Evolutionary conservation across 2,113 vertebrate genomes (phyloP).

Genomic region (Calidris pugnax): DNA sequence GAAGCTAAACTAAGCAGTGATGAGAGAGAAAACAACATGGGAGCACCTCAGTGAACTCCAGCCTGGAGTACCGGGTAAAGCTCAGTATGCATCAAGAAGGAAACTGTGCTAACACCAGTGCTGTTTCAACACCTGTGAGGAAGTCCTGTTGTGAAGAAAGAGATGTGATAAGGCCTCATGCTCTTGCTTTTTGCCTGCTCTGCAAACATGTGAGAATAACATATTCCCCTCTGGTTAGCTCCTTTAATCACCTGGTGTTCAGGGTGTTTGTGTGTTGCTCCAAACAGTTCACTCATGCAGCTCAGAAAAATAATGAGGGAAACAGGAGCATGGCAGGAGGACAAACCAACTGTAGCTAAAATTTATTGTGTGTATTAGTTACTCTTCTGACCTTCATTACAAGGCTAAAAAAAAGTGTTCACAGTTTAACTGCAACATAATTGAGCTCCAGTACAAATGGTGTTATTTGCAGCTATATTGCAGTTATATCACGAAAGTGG

Average conservation of each 20-base stretch:
- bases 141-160: not conserved
- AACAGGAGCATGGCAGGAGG: not conserved
- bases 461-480: not conserved
- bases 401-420: not conserved
- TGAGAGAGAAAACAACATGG: not conserved
- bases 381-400: not conserved
- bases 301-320: not conserved
- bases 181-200: not conserved
- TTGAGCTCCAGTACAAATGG: not conserved
- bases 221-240: not conserved
- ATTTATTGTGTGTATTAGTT: not conserved
- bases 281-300: not conserved
- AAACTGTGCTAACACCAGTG: not conserved
- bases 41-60: not conserved
- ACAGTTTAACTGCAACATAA: not conserved
- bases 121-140: not conserved
- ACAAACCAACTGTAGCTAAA: not conserved
- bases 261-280: not conserved
- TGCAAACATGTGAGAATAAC: not conserved
- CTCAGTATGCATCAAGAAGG: not conserved
- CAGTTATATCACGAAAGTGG: not conserved
- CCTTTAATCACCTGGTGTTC: not conserved
- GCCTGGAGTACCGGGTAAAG: not conserved
- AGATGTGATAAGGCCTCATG: not conserved
- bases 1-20: not conserved